phyloP scores from a whole-genome alignment of 1,140 invertebrate genomes.

The Listronotus oregonensis region DNA sequence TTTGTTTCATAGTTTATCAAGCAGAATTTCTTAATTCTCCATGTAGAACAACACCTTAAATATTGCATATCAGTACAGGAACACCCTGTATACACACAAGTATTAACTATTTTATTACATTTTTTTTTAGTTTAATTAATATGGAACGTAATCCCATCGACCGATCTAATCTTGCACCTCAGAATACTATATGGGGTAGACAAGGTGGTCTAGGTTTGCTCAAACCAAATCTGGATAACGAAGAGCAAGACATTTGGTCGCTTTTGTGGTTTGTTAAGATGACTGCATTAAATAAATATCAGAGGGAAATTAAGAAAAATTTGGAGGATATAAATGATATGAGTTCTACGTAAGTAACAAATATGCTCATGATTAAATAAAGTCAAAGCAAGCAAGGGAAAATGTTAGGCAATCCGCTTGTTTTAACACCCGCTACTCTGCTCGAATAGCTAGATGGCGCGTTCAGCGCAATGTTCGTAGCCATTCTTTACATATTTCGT shows the following conservation, averaged over 20 bases:
- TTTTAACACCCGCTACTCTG: background rate
- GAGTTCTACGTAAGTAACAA: slow-evolving; percentile 53
- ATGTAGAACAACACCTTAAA: too few species aligned
- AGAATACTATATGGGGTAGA: slow-evolving; percentile 39
- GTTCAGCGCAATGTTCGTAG: too few species aligned
- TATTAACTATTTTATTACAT: too few species aligned
- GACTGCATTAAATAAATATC: slow-evolving; percentile 26
- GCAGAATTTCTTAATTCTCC: too few species aligned
- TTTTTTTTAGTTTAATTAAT: slow-evolving; percentile 43
- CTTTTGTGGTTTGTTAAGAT: slow-evolving; percentile 45
- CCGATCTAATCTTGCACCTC: slow-evolving; percentile 25
- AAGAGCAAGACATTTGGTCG: slow-evolving; percentile 44
- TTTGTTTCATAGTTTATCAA: too few species aligned
- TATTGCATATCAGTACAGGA: too few species aligned
- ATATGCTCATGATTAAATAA: background rate
- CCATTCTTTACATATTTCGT: too few species aligned
- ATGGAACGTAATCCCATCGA: slow-evolving; percentile 37
- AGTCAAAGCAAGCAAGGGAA: too few species aligned
- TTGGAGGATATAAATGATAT: slow-evolving; percentile 51
- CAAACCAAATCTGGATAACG: slow-evolving; percentile 33
- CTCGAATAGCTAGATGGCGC: too few species aligned
- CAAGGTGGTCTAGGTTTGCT: slow-evolving; percentile 32
- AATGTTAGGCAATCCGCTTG: background rate
- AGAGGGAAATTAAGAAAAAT: slow-evolving; percentile 47
- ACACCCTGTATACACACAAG: too few species aligned